These are phyloP conservation scores for Dendrocincla fuliginosa DNA, from an alignment of 2,797 vertebrate genomes.

Conservation along the genomic window DNA sequence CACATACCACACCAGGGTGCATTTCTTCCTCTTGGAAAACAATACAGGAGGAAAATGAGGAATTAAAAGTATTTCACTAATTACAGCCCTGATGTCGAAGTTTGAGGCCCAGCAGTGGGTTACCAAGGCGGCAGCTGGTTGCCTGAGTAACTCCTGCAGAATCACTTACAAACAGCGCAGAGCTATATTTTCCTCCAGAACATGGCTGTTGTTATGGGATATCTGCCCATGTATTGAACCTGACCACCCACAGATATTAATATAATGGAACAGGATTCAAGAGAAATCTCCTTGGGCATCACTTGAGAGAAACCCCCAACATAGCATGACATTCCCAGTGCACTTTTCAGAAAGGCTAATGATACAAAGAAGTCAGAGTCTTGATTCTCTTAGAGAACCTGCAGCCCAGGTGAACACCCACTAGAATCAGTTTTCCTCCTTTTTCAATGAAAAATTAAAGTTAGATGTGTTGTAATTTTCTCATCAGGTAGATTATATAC, in stretches of 20 bases:
- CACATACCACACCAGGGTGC: background rate
- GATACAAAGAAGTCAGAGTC: background rate
- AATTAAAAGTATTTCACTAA: constrained; percentile 46
- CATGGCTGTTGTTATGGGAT: background rate
- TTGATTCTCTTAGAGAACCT: background rate
- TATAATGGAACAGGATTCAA: background rate
- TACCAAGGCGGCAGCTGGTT: constrained; percentile 52
- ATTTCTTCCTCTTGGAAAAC: background rate
- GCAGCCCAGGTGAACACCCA: background rate
- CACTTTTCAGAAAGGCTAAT: background rate
- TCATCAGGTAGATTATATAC: background rate
- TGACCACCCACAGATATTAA: constrained; percentile 23
- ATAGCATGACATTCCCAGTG: background rate
- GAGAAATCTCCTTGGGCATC: background rate
- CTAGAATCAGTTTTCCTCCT: background rate
- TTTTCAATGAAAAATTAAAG: background rate
- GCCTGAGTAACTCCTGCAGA: constrained; percentile 59
- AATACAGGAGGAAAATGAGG: background rate
- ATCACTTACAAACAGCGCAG: constrained; percentile 7
- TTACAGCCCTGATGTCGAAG: constrained; percentile 35
- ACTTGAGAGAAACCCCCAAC: background rate
- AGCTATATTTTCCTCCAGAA: constrained; percentile 54
- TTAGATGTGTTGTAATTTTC: background rate
- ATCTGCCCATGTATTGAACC: constrained; percentile 10
- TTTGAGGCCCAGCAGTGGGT: constrained; percentile 13